These are phyloP conservation scores for Trichacis sp. DNA, from an alignment of 2,888 invertebrate genomes.

Conservation along the genomic window DNA sequence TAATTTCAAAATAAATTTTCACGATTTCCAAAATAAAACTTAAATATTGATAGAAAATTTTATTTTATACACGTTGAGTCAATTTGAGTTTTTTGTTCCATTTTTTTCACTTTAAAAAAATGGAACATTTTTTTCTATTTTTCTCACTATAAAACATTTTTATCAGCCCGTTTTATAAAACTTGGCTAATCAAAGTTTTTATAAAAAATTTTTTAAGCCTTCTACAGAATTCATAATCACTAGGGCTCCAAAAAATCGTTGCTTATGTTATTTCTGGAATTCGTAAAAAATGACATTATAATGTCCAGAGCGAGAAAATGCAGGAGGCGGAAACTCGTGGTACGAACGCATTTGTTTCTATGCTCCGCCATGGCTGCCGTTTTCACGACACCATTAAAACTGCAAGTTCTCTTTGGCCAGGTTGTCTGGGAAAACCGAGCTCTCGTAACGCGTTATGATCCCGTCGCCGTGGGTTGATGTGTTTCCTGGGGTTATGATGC, in stretches of 20 bases:
- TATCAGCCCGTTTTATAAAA: no score
- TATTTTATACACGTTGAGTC: no score
- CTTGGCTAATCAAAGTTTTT: no score
- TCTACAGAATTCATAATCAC: no score
- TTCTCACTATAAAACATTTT: no score
- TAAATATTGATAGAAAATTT: no score
- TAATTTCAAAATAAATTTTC: no score
- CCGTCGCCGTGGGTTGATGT: conserved; percentile 53
- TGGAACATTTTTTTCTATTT: no score
- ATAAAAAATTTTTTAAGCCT: no score
- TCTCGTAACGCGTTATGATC: conserved; percentile 58
- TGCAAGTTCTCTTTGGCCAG: conserved; percentile 51
- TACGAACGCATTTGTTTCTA: conserved; percentile 34
- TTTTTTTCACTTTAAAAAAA: no score
- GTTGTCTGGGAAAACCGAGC: conserved; percentile 41
- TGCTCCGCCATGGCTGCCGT: conserved; percentile 43
- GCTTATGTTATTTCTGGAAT: conserved; percentile 27
- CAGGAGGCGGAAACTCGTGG: conserved; percentile 9
- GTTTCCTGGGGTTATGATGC: conserved; percentile 55
- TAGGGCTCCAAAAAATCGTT: conserved; percentile 17
- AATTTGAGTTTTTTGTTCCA: no score
- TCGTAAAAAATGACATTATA: conserved; percentile 5
- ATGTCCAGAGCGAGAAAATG: conserved; percentile 38
- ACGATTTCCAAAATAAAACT: no score
- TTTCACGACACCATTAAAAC: conserved; percentile 61